Evolutionary conservation across 2,113 vertebrate genomes (phyloP).

Genomic region (Mirza zaza): DNA sequence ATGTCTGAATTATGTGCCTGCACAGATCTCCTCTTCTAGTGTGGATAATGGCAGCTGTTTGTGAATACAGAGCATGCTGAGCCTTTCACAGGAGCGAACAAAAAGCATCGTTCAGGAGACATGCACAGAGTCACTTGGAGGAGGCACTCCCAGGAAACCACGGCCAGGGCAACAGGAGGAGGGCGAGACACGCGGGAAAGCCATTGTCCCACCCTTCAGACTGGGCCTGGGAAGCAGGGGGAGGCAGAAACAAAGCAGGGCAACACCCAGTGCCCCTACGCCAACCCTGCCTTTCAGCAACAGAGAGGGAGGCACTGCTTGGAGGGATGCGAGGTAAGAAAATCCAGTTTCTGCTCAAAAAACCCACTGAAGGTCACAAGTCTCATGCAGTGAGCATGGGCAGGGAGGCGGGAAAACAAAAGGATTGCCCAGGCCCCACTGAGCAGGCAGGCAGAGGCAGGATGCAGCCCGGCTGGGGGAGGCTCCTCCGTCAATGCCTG

Average conservation of each 20-base stretch:
- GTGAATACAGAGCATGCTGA: slow-evolving; percentile 56
- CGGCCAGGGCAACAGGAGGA: not conserved
- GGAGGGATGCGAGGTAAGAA: not conserved
- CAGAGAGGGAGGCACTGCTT: not conserved
- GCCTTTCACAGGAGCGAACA: slow-evolving; percentile 39
- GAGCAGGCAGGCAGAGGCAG: not conserved
- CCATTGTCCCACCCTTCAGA: not conserved
- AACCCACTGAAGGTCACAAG: not conserved
- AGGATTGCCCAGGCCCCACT: not conserved
- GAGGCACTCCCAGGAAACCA: slow-evolving; percentile 36
- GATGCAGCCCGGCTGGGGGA: not conserved
- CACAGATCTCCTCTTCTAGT: not conserved
- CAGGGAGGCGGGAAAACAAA: not conserved
- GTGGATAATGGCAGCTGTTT: slow-evolving; percentile 37
- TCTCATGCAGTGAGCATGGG: not conserved
- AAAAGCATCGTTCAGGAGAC: not conserved
- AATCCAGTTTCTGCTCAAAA: not conserved
- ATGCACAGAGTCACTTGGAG: not conserved
- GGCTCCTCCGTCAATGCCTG: not conserved
- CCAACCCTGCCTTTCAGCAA: not conserved
- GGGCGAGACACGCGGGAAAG: not conserved
- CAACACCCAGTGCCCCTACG: not conserved
- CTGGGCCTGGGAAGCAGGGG: too few relatives aligned
- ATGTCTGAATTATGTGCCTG: slow-evolving; percentile 40
- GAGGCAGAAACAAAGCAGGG: not conserved